phyloP scores from a whole-genome alignment of 92 coral and sea anemone genomes.

The Pocillopora grandis region DNA sequence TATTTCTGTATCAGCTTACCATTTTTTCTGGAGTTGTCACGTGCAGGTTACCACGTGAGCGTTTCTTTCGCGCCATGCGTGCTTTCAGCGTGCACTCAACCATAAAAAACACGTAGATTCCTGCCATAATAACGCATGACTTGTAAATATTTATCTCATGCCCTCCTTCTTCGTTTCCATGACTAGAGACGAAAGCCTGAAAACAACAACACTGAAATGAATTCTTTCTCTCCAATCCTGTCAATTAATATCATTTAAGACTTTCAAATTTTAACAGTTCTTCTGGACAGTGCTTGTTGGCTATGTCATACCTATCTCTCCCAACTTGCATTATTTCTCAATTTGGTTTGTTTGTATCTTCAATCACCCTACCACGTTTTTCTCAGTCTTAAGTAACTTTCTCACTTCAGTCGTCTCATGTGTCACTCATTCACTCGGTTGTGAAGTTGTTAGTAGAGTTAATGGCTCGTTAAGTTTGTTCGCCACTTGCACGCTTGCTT shows the following conservation, averaged over 20 bases:
- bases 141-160: constrained; percentile 72
- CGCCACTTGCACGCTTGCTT: no score
- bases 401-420: neutral
- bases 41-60: neutral
- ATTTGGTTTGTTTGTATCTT: neutral
- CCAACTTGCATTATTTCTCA: neutral
- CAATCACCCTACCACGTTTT: neutral
- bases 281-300: no score
- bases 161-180: constrained; percentile 27
- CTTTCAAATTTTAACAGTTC: no score
- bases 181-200: constrained; percentile 20
- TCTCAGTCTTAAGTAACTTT: neutral
- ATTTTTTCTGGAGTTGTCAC: constrained; percentile 36
- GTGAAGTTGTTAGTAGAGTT: no score
- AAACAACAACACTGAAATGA: neutral
- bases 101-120: constrained; percentile 84
- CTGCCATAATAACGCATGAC: constrained; percentile 84
- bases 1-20: neutral
- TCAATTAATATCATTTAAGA: no score
- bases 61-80: constrained; percentile 21
- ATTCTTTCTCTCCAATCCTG: no score
- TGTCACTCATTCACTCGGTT: neutral
- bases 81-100: constrained; percentile 80
- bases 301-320: no score
- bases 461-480: no score